Conservation (phyloP, 2,888 invertebrate species). For the Xestia c-nigrum region DNA sequence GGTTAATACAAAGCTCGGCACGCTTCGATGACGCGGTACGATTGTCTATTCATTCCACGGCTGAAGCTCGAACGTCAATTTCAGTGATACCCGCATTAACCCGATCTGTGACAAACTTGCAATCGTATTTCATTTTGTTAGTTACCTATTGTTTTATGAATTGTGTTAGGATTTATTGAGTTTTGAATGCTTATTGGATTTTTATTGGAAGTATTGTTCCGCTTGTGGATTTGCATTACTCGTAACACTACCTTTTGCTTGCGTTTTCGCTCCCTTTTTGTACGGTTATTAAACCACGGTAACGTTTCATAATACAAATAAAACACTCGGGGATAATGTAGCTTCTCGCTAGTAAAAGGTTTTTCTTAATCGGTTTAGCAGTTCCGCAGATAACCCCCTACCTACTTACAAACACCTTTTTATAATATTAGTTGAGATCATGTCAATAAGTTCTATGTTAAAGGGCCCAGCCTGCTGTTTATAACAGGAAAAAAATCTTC, state of each 20-base stretch:
- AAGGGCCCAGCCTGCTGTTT: neutral
- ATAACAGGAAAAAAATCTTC: neutral
- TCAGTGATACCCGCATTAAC: slow-evolving; percentile 50
- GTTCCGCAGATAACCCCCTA: too few relatives aligned
- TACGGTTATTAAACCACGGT: too few relatives aligned
- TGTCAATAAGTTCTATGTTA: neutral
- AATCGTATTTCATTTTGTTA: slow-evolving; percentile 42
- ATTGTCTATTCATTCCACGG: slow-evolving; percentile 49
- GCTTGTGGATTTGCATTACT: neutral
- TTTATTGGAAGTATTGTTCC: neutral
- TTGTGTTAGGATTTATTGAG: slow-evolving; percentile 20
- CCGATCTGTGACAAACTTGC: slow-evolving; percentile 43
- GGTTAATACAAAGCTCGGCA: slow-evolving; percentile 21
- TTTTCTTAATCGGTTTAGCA: too few relatives aligned
- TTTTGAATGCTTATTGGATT: slow-evolving; percentile 5
- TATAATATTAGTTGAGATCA: too few relatives aligned
- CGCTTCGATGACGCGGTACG: slow-evolving; percentile 36
- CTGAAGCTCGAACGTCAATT: slow-evolving; percentile 38
- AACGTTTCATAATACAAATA: too few relatives aligned
- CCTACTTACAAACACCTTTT: too few relatives aligned
- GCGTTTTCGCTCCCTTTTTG: too few relatives aligned
- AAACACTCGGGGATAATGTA: too few relatives aligned
- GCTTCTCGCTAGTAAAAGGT: too few relatives aligned
- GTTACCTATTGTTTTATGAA: slow-evolving; percentile 29
- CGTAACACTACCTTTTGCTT: too few relatives aligned